Base-by-base conservation (phyloP, 2,113 vertebrate genomes). In the Salminus brasiliensis region DNA sequence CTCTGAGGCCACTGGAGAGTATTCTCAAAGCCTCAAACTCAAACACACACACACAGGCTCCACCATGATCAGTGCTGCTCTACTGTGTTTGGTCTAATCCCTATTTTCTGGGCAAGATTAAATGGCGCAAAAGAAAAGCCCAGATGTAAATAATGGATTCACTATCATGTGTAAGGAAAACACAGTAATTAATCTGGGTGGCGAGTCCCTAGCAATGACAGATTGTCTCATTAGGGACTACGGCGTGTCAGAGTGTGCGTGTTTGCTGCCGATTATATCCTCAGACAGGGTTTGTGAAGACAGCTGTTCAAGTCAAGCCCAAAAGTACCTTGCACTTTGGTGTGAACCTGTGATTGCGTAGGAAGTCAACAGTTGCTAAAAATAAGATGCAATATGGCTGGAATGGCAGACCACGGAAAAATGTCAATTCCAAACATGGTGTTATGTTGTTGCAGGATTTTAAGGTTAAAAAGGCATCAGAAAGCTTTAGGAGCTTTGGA, bases 231-330 rank as follows among this genome's bases (percentile, higher is more conserved):
- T 73, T 86, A 85, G 68, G 41, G 78, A 76, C 83, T 68, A 5
- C 66, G 65, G 82, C 78, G 84, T 86, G 85, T 87, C 85, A 86
- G 82, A 11, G 83, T 63, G 15, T 88, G 76, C 79, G 34, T 87
- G 76, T 75, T 53, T n/a, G n/a, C 62, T 27, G 15, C 65, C 45
- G 23, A 21, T 49, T 29, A 57, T 49, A 80, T 74, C 43, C 71
- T 71, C 67, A 78, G 65, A 72, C 63, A 55, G 23, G 59, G 30
- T 73, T 80, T 63, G 29, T 62, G 1, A 73, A 78, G 11, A 47
- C 32, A 27, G 29, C 1, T 25, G 32, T 34, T 39, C 30, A 18
- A 57, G 21, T 23, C 30, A 52, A 72, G 39, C 32, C 45, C 11
- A 27, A 23, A 63, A 62, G 30, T 13, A 63, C 41, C 5, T 32